Evolutionary conservation across 2,888 invertebrate genomes (phyloP).

Genomic region (Tachina fera): DNA sequence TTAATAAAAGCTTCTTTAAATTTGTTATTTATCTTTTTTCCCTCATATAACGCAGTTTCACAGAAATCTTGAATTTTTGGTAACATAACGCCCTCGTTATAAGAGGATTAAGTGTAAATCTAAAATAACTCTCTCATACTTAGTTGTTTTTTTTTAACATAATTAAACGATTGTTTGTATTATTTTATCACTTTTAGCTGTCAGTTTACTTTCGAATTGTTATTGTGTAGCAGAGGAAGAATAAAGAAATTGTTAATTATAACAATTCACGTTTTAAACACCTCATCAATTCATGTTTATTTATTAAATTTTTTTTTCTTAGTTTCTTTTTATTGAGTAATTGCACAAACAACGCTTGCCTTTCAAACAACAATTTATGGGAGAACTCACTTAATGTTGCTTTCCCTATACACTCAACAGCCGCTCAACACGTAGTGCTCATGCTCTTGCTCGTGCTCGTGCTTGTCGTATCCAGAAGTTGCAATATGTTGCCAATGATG

Average conservation of each 20-base stretch:
- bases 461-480: slow-evolving; percentile 5
- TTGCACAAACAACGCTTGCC: not conserved
- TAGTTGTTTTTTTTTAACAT: too few species aligned
- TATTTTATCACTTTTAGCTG: not conserved
- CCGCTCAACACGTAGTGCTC: slow-evolving; percentile 35
- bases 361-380: not conserved
- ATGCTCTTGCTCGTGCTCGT: too few species aligned
- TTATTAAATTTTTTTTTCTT: not conserved
- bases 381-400: not conserved
- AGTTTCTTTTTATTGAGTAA: slow-evolving; percentile 9
- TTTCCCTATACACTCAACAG: not conserved
- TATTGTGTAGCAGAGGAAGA: not conserved
- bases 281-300: slow-evolving; percentile 1
- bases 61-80: too few species aligned
- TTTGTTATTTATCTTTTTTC: too few species aligned
- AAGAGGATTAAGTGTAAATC: too few species aligned
- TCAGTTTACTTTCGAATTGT: not conserved
- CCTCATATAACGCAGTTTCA: too few species aligned
- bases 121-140: too few species aligned
- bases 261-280: not conserved
- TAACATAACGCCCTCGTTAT: too few species aligned
- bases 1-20: too few species aligned
- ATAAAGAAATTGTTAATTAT: not conserved
- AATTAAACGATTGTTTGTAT: too few species aligned
- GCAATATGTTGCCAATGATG: slow-evolving; percentile 50